phyloP scores from a whole-genome alignment of 2,888 invertebrate species.

The Laspeyria flexula region DNA sequence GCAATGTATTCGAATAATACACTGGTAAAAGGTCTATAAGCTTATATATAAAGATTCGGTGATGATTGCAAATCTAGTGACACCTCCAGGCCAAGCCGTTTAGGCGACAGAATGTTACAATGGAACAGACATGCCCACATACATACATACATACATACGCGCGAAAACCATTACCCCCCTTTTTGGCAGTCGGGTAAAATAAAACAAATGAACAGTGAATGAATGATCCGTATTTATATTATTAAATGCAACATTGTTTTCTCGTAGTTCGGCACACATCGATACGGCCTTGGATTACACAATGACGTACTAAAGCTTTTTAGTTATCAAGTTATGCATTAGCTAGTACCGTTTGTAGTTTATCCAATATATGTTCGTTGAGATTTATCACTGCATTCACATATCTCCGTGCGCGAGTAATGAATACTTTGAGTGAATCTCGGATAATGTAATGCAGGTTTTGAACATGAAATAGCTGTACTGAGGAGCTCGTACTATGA shows the following conservation, averaged over 20 bases:
- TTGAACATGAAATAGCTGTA: conserved; percentile 23
- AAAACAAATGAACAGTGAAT: too few species aligned
- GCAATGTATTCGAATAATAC: too few species aligned
- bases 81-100: too few species aligned
- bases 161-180: too few species aligned
- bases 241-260: conserved; percentile 33
- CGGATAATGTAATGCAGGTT: conserved; percentile 20
- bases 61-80: too few species aligned
- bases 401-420: conserved; percentile 26
- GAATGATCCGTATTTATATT: too few species aligned
- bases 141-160: too few species aligned
- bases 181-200: too few species aligned
- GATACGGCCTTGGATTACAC: conserved; percentile 27
- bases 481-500: conserved; percentile 14
- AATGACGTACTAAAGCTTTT: conserved; percentile 66
- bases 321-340: conserved; percentile 73
- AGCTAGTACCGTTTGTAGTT: conserved; percentile 53
- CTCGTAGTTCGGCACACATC: conserved; percentile 18
- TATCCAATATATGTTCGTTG: conserved; percentile 54
- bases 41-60: too few species aligned
- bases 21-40: too few species aligned
- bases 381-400: conserved; percentile 62
- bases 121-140: too few species aligned
- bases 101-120: too few species aligned
- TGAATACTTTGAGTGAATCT: conserved; percentile 31